Base-by-base conservation (phyloP, 2,888 invertebrate species). In the Crocallis elinguaria region DNA sequence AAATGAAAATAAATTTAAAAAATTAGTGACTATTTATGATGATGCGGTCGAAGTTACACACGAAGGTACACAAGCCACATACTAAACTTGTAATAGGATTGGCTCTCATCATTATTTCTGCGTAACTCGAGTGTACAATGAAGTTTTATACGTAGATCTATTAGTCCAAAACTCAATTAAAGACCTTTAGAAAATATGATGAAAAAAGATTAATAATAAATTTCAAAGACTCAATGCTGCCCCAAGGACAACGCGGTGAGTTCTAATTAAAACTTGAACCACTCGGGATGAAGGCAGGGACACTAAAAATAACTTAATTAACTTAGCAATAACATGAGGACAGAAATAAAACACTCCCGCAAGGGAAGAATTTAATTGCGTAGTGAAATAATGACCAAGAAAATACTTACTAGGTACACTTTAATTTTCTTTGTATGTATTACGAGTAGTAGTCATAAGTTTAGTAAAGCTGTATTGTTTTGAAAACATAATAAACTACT, bases 181-280 rank as follows among this genome's bases (percentile, higher is more conserved):
- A 14, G 1, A 14, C 14, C 25, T 16, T 16, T 17, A 11, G 14
- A 33, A 25, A 43, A 32, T 13, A 37, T 29, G 21, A 37, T 29
- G 21, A 37, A 27, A 45, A 27, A 13, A 21, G 37, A 32, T 48
- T 27, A 21, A 16, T 17, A 48, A 9, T 16, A 46, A 41, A 49
- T 7, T 44, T 32, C 36, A 35, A 43, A 44, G 42, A 32, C n/a
- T 33, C 21, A 43, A 49, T 48, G 38, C 21, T 19, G 39, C 53
- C 33, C 32, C 9, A 3, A 35, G 7, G 43, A 43, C 37, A 25
- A 19, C 35, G 7, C 27, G 13, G 37, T 46, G 33, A 42, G 42
- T 33, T 42, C 36, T 50, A 43, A 55, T 55, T 49, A 55, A 55
- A 55, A 55, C 49, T 55, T 46, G 32, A 35, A 30, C 41, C 43